Evolutionary conservation across 2,888 invertebrate species (phyloP).

Genomic region (Ctenicera cuprea): DNA sequence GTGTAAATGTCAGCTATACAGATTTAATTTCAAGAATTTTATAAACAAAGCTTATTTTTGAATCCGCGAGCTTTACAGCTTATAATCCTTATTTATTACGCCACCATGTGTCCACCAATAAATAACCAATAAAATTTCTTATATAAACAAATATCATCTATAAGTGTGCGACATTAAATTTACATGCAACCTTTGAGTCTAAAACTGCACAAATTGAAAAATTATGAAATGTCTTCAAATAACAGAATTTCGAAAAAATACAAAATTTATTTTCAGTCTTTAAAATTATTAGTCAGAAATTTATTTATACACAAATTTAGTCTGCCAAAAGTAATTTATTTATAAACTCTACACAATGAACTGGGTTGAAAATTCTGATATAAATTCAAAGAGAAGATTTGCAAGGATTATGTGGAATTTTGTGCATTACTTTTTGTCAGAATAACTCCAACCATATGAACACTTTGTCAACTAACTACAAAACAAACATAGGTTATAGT

Average conservation of each 20-base stretch:
- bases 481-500: conserved; percentile 10
- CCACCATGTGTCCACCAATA: conserved; percentile 47
- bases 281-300: neutral
- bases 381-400: conserved; percentile 33
- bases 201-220: neutral
- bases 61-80: conserved; percentile 46
- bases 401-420: conserved; percentile 30
- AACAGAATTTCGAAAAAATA: too few species aligned
- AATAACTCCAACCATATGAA: neutral
- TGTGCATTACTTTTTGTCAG: conserved; percentile 14
- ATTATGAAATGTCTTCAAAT: neutral
- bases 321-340: conserved; percentile 19
- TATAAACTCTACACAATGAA: conserved; percentile 1
- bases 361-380: conserved; percentile 7
- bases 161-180: neutral
- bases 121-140: conserved; percentile 42
- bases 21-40: conserved; percentile 50
- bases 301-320: conserved; percentile 17
- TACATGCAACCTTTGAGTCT: neutral
- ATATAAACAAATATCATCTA: conserved; percentile 34
- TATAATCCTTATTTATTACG: conserved; percentile 50
- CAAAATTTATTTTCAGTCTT: too few species aligned
- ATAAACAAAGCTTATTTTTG: conserved; percentile 56
- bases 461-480: conserved; percentile 6
- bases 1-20: conserved; percentile 43